phyloP scores from a whole-genome alignment of 2,113 vertebrate species.

The Haliaeetus leucogaster region DNA sequence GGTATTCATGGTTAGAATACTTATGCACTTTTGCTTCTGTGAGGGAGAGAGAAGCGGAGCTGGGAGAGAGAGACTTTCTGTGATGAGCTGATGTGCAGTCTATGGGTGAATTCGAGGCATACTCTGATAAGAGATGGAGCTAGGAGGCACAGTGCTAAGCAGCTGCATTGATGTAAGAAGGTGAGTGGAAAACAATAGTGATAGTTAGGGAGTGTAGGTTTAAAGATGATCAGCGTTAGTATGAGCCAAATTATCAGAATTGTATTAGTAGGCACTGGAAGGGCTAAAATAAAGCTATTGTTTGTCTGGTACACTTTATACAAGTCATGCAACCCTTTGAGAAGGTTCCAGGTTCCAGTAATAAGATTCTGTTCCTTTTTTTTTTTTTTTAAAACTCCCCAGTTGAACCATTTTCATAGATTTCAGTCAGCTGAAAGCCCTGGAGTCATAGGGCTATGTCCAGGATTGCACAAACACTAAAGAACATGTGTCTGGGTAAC shows the following conservation, averaged over 20 bases:
- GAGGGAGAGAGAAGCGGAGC: not conserved
- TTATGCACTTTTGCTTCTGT: not conserved
- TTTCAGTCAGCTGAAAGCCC: not conserved
- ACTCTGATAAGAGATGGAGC: not conserved
- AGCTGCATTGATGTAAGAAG: not conserved
- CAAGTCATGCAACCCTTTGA: not conserved
- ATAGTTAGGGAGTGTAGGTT: not conserved
- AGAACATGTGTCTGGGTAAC: not conserved
- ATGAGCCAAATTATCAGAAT: not conserved
- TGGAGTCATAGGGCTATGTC: not conserved
- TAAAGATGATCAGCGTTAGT: not conserved
- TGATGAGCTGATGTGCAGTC: not conserved
- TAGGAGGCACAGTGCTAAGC: not conserved
- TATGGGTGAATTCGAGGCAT: not conserved
- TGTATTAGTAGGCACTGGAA: not conserved
- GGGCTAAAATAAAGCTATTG: not conserved
- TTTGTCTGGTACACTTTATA: not conserved
- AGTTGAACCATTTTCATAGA: not conserved
- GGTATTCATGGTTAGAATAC: not conserved
- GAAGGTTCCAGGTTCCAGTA: not conserved
- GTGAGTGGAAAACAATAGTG: not conserved
- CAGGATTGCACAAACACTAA: not conserved
- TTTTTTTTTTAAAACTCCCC: not conserved
- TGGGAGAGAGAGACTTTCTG: not conserved
- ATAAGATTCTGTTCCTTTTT: not conserved